Evolutionary conservation across 1,140 invertebrate genomes (phyloP).

Genomic region (Euglossa dilemma): DNA sequence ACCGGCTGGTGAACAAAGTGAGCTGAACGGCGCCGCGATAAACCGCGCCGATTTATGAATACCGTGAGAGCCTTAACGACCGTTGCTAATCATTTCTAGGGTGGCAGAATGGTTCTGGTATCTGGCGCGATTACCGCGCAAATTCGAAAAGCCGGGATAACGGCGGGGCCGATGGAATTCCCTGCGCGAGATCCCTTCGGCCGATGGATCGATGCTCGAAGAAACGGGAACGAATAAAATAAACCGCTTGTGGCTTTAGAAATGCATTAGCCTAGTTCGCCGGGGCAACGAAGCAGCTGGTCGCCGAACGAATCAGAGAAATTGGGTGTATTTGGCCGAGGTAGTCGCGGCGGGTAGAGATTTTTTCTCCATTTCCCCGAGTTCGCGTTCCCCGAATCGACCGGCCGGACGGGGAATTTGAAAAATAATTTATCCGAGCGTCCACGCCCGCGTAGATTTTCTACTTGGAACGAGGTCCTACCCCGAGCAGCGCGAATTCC

Average conservation of each 20-base stretch:
- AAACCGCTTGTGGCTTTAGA: neutral
- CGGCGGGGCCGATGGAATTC: neutral
- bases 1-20: constrained; percentile 62
- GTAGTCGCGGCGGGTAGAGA: neutral
- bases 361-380: neutral
- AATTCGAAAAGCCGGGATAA: constrained; percentile 21
- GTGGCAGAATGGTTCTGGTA: neutral
- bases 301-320: neutral
- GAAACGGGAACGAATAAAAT: neutral
- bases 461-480: neutral
- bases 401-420: too few relatives aligned
- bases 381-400: too few relatives aligned
- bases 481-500: constrained; percentile 17
- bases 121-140: constrained; percentile 1
- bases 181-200: neutral
- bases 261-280: neutral
- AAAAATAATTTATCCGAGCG: too few relatives aligned
- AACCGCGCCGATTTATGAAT: constrained; percentile 65
- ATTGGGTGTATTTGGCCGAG: neutral
- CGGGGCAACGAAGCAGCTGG: too few relatives aligned
- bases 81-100: constrained; percentile 55
- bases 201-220: neutral
- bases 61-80: constrained; percentile 53
- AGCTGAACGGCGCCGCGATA: constrained; percentile 55
- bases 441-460: neutral